Conservation (phyloP, 2,888 invertebrate genomes). For the Ichneumoninae sp. region DNA sequence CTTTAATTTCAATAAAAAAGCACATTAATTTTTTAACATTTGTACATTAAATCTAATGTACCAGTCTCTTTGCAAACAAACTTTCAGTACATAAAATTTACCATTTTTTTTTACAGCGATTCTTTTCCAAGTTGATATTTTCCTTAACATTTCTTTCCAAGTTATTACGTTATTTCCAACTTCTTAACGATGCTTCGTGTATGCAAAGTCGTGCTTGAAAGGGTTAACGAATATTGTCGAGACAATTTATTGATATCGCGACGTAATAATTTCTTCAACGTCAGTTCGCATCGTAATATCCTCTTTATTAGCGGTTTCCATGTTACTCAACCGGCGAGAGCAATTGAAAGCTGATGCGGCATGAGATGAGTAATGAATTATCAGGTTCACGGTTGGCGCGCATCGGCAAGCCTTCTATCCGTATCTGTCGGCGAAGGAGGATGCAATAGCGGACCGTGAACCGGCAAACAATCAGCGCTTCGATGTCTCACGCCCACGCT, state of each 20-base stretch:
- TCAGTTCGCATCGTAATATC: not conserved
- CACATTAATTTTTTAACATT: too few relatives aligned
- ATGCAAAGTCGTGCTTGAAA: not conserved
- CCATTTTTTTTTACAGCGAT: too few relatives aligned
- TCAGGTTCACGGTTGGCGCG: not conserved
- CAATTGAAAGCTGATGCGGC: not conserved
- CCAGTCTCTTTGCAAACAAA: too few relatives aligned
- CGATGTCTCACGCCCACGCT: not conserved
- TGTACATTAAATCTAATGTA: too few relatives aligned
- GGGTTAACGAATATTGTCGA: not conserved
- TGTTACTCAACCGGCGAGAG: not conserved
- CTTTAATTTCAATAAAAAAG: too few relatives aligned
- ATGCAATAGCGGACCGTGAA: slow-evolving; percentile 1
- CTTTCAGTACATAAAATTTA: too few relatives aligned
- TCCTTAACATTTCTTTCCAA: not conserved
- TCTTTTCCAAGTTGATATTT: not conserved
- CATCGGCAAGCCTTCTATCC: not conserved
- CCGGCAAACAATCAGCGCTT: slow-evolving; percentile 7
- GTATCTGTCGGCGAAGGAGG: not conserved
- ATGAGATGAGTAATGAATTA: not conserved
- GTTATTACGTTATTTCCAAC: not conserved
- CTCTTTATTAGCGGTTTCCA: not conserved
- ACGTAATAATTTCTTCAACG: not conserved
- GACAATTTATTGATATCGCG: not conserved
- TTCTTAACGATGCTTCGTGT: not conserved